Conservation (phyloP, 92 coral and sea anemone genomes). For the Virgularia gustaviana region DNA sequence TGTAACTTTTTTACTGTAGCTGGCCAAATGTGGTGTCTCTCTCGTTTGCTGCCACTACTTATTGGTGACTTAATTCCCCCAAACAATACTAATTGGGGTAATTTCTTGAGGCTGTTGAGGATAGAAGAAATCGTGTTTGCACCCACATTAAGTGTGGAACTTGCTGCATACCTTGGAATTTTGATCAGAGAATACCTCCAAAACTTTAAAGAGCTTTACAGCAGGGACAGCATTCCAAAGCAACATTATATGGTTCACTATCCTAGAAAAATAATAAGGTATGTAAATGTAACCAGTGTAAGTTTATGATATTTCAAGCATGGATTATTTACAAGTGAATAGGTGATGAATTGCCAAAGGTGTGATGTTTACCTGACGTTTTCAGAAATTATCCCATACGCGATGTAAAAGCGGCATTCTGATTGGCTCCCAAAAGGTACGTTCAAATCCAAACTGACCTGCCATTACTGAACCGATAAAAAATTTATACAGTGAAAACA, state of each 20-base stretch:
- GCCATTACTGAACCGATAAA: too few species aligned
- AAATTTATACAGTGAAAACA: too few species aligned
- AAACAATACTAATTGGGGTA: neutral
- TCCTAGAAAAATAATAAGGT: constrained; percentile 3
- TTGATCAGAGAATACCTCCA: constrained; percentile 1
- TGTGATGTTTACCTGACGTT: too few species aligned
- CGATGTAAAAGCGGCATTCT: too few species aligned
- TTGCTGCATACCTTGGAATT: neutral
- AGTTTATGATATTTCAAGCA: too few species aligned
- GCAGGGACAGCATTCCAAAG: neutral
- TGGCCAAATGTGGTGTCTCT: neutral
- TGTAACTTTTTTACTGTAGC: too few species aligned
- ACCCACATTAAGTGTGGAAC: neutral
- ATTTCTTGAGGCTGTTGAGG: neutral
- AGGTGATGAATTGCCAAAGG: too few species aligned
- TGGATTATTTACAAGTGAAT: too few species aligned
- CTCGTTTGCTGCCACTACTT: neutral
- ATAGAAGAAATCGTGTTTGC: constrained; percentile 9
- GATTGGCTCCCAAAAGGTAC: too few species aligned
- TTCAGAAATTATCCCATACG: too few species aligned
- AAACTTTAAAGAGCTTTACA: neutral
- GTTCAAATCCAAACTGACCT: too few species aligned
- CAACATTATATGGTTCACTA: constrained; percentile 14
- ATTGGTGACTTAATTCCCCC: constrained; percentile 1
- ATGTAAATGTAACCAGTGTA: too few species aligned